Evolutionary conservation across 23 tunicate species (phyloP), one percentile per base, ranked within the genome.

Genomic region (Phallusia fumigata): DNA sequence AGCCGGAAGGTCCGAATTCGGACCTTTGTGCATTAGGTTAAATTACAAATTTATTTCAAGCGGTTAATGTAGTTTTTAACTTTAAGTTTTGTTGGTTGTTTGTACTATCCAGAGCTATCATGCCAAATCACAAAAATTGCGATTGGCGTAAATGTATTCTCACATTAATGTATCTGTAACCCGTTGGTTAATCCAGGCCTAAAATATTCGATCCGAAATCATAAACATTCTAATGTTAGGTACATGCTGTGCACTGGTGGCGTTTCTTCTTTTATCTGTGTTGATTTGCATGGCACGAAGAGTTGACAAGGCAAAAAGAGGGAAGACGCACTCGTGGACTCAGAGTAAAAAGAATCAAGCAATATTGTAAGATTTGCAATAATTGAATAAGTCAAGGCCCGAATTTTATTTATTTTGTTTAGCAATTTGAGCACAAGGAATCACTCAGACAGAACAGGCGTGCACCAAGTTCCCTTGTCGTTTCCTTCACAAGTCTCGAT

Each of bases 401-500:
- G n/a, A n/a, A n/a, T n/a, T 40, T 40, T 3, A 40, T 58, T 6
- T 58, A 6, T 58, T 58, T 8, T 1, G 28, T 58, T 1, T 16
- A 58, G 69, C 3, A 16, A 58, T 58, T 3, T 58, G 28, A 58
- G 69, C 16, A 1, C 28, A 13, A 58, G 16, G 69, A 22, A 58
- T 22, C 69, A 58, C 3, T 22, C 69, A 21, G 69, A 58, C 15
- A 11, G 69, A 6, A 24, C 69, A 58, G 28, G 28, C 16, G 28
- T 58, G 15, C 69, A 58, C 3, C 69, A 58, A 58, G 28, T 22
- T 21, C 69, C 69, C 13, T 24, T 58, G 69, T 58, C 69, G 69
- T 58, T 58, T 58, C 69, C 69, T 1, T 58, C 69, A 58, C 69
- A 58, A 58, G 69, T 58, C 13, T 58, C 69, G 5, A 58, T 58